phyloP scores from a whole-genome alignment of 2,888 invertebrate species.

The Scaptomyza tumidula region DNA sequence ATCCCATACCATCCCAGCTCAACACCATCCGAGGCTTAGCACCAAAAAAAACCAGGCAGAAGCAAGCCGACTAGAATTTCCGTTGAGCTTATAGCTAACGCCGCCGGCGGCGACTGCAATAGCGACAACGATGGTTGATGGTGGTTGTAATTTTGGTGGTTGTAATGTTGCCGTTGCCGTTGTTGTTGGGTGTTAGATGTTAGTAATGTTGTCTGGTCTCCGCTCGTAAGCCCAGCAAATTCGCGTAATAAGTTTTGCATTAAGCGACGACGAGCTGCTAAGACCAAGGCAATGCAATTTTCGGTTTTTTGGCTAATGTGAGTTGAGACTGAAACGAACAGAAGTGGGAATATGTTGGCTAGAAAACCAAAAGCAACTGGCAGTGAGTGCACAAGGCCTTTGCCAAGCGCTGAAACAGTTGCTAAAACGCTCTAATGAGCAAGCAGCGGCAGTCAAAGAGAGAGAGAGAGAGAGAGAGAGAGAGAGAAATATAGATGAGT shows the following conservation, averaged over 20 bases:
- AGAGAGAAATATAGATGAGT: neutral
- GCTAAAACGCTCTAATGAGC: slow-evolving; percentile 52
- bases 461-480: neutral
- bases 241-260: slow-evolving; percentile 68
- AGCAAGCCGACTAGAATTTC: slow-evolving; percentile 54
- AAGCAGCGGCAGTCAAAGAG: neutral
- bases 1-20: neutral
- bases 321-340: neutral
- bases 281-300: slow-evolving; percentile 58
- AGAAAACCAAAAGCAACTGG: neutral
- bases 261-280: slow-evolving; percentile 40
- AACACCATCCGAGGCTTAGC: too few relatives aligned
- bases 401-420: slow-evolving; percentile 16
- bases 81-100: slow-evolving; percentile 57
- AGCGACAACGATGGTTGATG: slow-evolving; percentile 14
- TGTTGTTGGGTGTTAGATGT: neutral
- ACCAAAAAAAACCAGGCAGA: neutral
- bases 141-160: slow-evolving; percentile 2
- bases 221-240: slow-evolving; percentile 57
- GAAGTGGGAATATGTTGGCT: slow-evolving; percentile 3
- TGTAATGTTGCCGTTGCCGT: neutral
- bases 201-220: slow-evolving; percentile 24
- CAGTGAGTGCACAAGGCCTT: neutral
- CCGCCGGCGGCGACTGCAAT: slow-evolving; percentile 38
- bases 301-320: slow-evolving; percentile 32